These are phyloP conservation scores for Halcyon senegalensis DNA, from an alignment of 2,113 vertebrate species.

Conservation along the genomic window DNA sequence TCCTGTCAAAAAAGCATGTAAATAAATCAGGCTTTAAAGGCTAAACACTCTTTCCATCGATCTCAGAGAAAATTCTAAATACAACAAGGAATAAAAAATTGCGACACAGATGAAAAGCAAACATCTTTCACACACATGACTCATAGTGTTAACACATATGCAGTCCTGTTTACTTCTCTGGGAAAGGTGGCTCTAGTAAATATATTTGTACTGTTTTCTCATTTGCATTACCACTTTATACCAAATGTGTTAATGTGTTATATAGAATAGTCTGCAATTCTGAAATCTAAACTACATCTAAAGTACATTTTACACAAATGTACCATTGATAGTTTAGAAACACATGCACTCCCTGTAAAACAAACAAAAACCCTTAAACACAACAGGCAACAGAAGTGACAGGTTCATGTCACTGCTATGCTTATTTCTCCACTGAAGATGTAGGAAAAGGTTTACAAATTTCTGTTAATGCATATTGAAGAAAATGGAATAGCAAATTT, in stretches of 20 bases:
- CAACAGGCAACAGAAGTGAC: neutral
- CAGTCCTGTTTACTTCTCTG: neutral
- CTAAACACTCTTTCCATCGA: neutral
- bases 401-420: neutral
- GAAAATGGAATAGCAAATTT: neutral
- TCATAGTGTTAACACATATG: neutral
- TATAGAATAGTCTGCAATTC: neutral
- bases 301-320: neutral
- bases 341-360: neutral
- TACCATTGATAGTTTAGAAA: neutral
- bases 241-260: neutral
- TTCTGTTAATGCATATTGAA: neutral
- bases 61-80: slow-evolving; percentile 4
- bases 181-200: neutral
- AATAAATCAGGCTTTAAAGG: neutral
- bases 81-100: neutral
- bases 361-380: neutral
- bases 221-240: neutral
- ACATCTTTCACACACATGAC: neutral
- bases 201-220: neutral
- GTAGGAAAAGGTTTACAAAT: neutral
- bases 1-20: neutral
- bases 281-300: neutral
- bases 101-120: neutral
- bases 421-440: neutral